Evolutionary conservation across 2,797 vertebrate genomes (phyloP).

Genomic region (Jordanella pulchra): DNA sequence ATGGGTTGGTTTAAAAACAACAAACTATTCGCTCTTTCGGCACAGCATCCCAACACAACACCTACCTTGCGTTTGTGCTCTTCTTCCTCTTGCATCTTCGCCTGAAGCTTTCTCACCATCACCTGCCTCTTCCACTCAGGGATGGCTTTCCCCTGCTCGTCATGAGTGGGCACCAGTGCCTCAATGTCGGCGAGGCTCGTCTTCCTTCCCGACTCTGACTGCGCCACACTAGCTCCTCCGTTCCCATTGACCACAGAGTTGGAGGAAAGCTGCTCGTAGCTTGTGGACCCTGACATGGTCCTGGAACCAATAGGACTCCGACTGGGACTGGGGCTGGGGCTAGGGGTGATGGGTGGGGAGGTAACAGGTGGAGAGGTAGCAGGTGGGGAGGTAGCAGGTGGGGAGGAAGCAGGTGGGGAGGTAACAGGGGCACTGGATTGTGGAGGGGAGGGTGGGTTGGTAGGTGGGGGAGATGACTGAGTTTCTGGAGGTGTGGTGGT

Average conservation of each 20-base stretch:
- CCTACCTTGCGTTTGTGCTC: conserved; percentile 91
- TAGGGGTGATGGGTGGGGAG: conserved; percentile 41
- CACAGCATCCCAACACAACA: background rate
- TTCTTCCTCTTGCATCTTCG: conserved; percentile 96
- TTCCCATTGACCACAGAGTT: conserved; percentile 85
- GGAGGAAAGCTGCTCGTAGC: conserved; percentile 74
- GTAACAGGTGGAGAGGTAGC: conserved; percentile 6
- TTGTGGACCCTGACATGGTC: conserved; percentile 61
- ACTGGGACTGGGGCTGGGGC: conserved; percentile 54
- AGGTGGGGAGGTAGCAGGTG: conserved; percentile 25
- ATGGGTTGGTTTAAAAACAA: conserved; percentile 50
- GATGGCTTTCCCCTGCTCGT: conserved; percentile 90
- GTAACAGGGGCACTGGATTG: conserved; percentile 43
- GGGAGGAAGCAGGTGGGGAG: conserved; percentile 42
- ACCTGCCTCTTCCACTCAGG: conserved; percentile 95
- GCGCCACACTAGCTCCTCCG: conserved; percentile 13
- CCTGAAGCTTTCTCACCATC: conserved; percentile 94
- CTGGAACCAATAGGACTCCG: conserved; percentile 65
- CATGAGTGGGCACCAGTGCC: conserved; percentile 87
- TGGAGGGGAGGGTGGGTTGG: conserved; percentile 54
- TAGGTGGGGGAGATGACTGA: conserved; percentile 53
- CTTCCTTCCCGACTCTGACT: conserved; percentile 65
- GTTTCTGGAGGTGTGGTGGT: conserved; percentile 64
- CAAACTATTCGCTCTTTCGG: conserved; percentile 8
- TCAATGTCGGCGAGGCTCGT: conserved; percentile 83